Percentiles rank a stretch among this genome's conserved stretches.
These are phyloP conservation scores for Mellivora capensis DNA, from an alignment of 2,113 vertebrate genomes.

Conservation along the genomic window DNA sequence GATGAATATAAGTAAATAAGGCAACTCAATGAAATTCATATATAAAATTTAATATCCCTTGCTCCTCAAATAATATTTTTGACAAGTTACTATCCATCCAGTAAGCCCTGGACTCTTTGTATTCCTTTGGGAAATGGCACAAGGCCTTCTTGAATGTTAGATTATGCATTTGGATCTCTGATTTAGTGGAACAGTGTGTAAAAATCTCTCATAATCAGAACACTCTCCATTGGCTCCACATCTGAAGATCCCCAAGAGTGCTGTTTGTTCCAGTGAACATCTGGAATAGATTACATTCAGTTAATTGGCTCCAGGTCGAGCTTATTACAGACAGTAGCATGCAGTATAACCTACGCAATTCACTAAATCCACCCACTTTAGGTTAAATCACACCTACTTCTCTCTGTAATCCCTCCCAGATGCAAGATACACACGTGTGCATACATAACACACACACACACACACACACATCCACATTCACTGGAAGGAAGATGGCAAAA, in stretches of 20 bases:
- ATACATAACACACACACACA: neutral
- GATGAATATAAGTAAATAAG: neutral
- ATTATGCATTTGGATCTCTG: constrained; percentile 73
- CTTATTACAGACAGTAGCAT: constrained; percentile 82
- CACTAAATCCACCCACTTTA: constrained; percentile 71
- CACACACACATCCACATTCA: neutral
- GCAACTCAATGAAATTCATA: constrained; percentile 27
- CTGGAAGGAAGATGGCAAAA: neutral
- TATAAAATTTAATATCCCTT: constrained; percentile 18
- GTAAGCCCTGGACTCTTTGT: constrained; percentile 37
- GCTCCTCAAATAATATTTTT: constrained; percentile 34
- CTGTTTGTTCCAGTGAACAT: constrained; percentile 79
- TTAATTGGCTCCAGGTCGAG: constrained; percentile 83
- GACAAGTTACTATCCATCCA: constrained; percentile 44
- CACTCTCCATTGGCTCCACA: constrained; percentile 73
- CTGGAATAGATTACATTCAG: constrained; percentile 81
- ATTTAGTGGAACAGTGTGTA: constrained; percentile 77
- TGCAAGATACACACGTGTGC: neutral
- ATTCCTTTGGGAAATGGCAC: constrained; percentile 59
- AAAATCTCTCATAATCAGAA: constrained; percentile 74
- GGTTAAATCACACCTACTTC: constrained; percentile 76
- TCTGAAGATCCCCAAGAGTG: constrained; percentile 79
- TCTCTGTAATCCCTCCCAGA: constrained; percentile 38
- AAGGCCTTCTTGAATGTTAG: constrained; percentile 60
- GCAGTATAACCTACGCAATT: constrained; percentile 69